Conservation (phyloP, 2,888 invertebrate genomes). For the Aleiodes testaceus region DNA sequence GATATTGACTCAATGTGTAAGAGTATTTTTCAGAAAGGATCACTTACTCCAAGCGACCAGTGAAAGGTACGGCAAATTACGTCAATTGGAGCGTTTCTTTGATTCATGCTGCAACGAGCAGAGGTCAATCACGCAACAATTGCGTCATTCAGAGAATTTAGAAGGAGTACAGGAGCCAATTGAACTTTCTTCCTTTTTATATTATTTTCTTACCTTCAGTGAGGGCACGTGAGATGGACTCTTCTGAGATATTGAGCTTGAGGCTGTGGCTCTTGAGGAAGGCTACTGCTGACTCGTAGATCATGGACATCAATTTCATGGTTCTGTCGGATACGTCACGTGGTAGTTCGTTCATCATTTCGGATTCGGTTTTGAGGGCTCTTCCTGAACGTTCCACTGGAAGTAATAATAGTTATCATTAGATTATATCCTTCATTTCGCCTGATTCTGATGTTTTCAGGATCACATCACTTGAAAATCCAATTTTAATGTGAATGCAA, state of each 20-base stretch:
- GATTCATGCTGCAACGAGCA: conserved; percentile 25
- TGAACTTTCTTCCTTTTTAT: conserved; percentile 16
- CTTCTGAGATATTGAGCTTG: conserved; percentile 82
- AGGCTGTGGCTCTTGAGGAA: conserved; percentile 79
- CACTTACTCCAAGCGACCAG: conserved; percentile 38
- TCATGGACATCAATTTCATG: conserved; percentile 75
- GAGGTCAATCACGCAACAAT: conserved; percentile 46
- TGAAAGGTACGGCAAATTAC: conserved; percentile 55
- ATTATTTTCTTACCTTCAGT: conserved; percentile 79
- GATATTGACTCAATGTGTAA: too few species aligned
- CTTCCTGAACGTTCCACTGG: conserved; percentile 67
- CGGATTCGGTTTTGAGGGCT: conserved; percentile 69
- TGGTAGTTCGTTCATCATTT: conserved; percentile 75
- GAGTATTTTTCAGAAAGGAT: conserved; percentile 7
- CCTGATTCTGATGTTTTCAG: too few species aligned
- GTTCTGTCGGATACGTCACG: conserved; percentile 74
- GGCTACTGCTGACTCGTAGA: conserved; percentile 75
- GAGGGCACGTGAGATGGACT: conserved; percentile 81
- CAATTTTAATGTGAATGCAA: conserved; percentile 31
- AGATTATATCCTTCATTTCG: too few species aligned
- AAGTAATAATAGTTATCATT: conserved; percentile 25
- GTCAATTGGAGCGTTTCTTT: conserved; percentile 39
- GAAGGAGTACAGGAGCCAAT: background rate
- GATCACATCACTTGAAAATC: too few species aligned
- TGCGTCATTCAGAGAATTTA: conserved; percentile 38